Percentiles rank a stretch among this genome's conserved stretches.
Conservation (phyloP, 1,140 invertebrate genomes). For the Nephila pilipes region DNA sequence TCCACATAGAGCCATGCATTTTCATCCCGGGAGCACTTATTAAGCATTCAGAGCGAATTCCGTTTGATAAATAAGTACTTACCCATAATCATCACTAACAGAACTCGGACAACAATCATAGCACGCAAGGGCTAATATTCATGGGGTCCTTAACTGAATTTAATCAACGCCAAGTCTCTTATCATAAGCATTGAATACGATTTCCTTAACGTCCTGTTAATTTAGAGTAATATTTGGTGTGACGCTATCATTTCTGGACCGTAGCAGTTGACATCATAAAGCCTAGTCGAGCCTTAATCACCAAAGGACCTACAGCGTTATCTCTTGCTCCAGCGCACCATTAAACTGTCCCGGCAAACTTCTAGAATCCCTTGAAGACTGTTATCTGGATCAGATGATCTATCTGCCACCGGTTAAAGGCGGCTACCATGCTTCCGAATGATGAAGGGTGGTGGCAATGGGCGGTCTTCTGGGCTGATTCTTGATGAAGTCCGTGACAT, state of each 20-base stretch:
- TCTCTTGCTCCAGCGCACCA: constrained; percentile 30
- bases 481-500: constrained; percentile 2
- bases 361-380: constrained; percentile 62
- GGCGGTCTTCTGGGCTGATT: constrained; percentile 40
- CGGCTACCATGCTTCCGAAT: background rate
- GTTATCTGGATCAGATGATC: constrained; percentile 66
- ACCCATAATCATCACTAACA: background rate
- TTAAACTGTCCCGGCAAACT: constrained; percentile 60
- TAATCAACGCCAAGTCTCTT: constrained; percentile 30
- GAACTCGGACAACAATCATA: background rate
- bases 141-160: constrained; percentile 30
- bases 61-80: constrained; percentile 7
- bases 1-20: background rate
- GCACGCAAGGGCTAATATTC: background rate
- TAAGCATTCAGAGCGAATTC: constrained; percentile 11
- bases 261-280: constrained; percentile 48
- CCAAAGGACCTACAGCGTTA: constrained; percentile 39
- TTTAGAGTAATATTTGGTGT: constrained; percentile 49
- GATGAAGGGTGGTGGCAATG: background rate
- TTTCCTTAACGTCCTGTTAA: constrained; percentile 64
- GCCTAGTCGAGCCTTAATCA: constrained; percentile 55
- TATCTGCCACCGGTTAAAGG: constrained; percentile 45
- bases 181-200: constrained; percentile 28
- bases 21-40: background rate
- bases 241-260: constrained; percentile 28